Conservation (phyloP, 2,113 vertebrate genomes). For the Poeciliopsis occidentalis region DNA sequence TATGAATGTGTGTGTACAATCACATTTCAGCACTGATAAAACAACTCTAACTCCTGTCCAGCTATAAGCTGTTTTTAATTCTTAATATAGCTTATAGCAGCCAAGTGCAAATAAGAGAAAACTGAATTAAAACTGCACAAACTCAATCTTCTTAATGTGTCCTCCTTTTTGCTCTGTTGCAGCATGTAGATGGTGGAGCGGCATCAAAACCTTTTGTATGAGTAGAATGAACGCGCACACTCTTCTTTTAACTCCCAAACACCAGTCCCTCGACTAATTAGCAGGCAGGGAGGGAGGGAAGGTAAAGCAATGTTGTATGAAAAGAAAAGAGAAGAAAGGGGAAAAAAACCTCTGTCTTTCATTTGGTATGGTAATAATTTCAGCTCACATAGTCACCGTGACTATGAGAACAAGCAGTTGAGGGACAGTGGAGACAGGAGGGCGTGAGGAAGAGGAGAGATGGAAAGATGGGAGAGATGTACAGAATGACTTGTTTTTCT, state of each 20-base stretch:
- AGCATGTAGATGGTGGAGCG: conserved; percentile 47
- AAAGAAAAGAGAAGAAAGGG: conserved; percentile 67
- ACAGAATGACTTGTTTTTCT: conserved; percentile 55
- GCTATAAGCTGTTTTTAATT: background rate
- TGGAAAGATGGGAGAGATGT: conserved; percentile 54
- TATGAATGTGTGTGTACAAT: background rate
- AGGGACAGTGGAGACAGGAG: conserved; percentile 54
- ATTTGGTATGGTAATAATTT: conserved; percentile 80
- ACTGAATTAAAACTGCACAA: conserved; percentile 30
- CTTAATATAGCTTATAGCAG: conserved; percentile 1
- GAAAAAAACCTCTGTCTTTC: conserved; percentile 61
- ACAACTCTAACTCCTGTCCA: background rate
- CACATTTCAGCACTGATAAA: background rate
- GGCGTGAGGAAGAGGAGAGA: conserved; percentile 40
- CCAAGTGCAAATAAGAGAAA: conserved; percentile 24
- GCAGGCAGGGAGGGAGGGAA: conserved; percentile 71
- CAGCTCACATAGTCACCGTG: conserved; percentile 68
- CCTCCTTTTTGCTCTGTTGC: conserved; percentile 18
- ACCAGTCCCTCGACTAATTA: conserved; percentile 77
- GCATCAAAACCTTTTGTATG: conserved; percentile 70
- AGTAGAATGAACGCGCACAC: conserved; percentile 62
- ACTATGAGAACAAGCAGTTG: conserved; percentile 69
- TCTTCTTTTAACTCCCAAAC: conserved; percentile 73
- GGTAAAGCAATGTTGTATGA: conserved; percentile 67
- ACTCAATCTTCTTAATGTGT: conserved; percentile 13